These are phyloP conservation scores for Phasianus colchicus DNA, from an alignment of 2,113 vertebrate genomes.

Conservation along the genomic window DNA sequence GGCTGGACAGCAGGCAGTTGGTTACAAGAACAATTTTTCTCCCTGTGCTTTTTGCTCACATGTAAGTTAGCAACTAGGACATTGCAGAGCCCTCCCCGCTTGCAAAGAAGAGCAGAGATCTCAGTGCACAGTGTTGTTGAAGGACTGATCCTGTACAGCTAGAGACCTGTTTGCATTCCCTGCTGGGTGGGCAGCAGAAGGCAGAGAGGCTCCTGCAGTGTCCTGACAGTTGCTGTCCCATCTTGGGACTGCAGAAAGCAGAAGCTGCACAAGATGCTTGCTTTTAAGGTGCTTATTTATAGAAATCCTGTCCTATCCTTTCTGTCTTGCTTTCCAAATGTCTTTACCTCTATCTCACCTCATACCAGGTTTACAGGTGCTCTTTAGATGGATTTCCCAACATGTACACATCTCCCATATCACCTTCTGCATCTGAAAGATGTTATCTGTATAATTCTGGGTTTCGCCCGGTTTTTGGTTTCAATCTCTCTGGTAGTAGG, in stretches of 20 bases:
- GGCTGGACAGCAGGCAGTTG: slow-evolving; percentile 56
- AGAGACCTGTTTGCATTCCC: background rate
- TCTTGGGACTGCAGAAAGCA: background rate
- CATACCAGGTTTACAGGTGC: background rate
- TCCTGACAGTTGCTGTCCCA: background rate
- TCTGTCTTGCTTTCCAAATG: background rate
- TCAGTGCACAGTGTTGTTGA: background rate
- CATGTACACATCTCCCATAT: background rate
- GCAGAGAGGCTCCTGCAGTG: background rate
- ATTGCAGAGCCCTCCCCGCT: background rate
- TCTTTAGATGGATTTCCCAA: background rate
- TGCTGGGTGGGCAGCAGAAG: background rate
- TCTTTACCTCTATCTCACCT: background rate
- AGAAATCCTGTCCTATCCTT: background rate
- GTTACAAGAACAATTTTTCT: slow-evolving; percentile 54
- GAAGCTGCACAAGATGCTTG: background rate
- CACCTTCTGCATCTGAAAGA: background rate
- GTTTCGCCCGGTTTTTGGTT: background rate
- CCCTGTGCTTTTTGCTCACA: slow-evolving; percentile 13
- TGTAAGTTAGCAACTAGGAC: slow-evolving; percentile 5
- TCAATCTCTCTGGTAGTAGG: background rate
- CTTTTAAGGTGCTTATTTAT: background rate
- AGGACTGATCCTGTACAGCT: background rate
- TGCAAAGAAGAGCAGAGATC: background rate
- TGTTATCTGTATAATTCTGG: background rate